Conservation (phyloP, 2,797 vertebrate species). For the Silurus lanzhouensis region DNA sequence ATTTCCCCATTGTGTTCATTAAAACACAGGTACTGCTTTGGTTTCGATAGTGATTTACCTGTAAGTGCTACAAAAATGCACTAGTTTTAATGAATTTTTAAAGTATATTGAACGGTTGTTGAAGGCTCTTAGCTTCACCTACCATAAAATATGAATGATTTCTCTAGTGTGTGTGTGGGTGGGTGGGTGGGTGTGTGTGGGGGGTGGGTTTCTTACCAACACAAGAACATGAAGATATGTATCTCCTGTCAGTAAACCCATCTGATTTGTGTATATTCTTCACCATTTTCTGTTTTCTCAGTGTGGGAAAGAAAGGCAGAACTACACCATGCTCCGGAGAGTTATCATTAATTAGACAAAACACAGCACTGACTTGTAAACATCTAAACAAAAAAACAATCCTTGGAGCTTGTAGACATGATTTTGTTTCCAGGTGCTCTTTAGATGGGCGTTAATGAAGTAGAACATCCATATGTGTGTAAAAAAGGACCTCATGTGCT, state of each 20-base stretch:
- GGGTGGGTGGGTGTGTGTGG: background rate
- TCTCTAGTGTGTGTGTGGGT: background rate
- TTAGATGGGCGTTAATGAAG: conserved; percentile 38
- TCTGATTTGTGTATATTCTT: conserved; percentile 15
- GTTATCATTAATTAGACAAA: conserved; percentile 35
- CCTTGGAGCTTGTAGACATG: conserved; percentile 6
- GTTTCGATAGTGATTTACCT: background rate
- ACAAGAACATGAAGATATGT: background rate
- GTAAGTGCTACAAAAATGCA: background rate
- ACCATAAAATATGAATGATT: conserved; percentile 15
- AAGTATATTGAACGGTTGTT: background rate
- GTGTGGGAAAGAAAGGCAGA: conserved; percentile 10
- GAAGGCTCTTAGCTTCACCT: background rate
- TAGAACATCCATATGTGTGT: conserved; percentile 5
- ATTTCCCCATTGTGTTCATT: conserved; percentile 6
- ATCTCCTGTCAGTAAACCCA: conserved; percentile 18
- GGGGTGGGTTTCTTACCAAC: background rate
- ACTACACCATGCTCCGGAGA: background rate
- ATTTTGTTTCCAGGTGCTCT: conserved; percentile 24
- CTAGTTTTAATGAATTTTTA: background rate
- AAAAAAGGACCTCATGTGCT: conserved; percentile 31
- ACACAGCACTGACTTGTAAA: conserved; percentile 29
- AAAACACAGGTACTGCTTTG: background rate
- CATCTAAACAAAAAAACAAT: conserved; percentile 10
- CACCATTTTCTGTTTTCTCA: background rate